Base-by-base conservation (phyloP, 2,113 vertebrate species). In the Brachypodius melanocephalos region DNA sequence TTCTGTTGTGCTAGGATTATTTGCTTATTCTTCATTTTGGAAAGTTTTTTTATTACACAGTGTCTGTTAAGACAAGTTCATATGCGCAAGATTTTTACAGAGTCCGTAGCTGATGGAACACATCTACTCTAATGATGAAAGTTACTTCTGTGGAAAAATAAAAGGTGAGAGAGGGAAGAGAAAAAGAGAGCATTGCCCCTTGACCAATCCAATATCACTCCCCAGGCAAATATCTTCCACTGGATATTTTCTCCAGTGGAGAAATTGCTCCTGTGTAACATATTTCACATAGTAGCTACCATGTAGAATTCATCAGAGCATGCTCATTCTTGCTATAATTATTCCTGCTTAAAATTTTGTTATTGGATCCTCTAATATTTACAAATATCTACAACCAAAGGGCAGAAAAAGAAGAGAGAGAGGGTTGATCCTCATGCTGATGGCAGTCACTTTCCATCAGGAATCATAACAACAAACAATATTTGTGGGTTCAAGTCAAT, bases 221-320 rank as follows among this genome's bases (percentile, higher is more conserved):
- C 34, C 8, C 36, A 24, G 24, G 29, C 24, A 42, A 24, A 6
- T 49, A 12, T 82, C 8, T 8, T 18, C 18, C 9, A 12, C 18
- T 8, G 38, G 12, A 52, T 43, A 24, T 43, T 15, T 5, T 45
- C 14, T 52, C 46, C 38, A 26, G 10, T 21, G 13, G 28, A 52
- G 26, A 20, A 62, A 8, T 21, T 72, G 14, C 26, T 54, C 8
- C 10, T 45, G 8, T 32, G 26, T 32, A 38, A 45, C 4, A 11
- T 20, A 36, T 26, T 45, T 62, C 38, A 31, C 32, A 8, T 10
- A 10, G 24, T 29, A 42, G 17, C 17, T 15, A 12, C 1, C 4
- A 4, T 1, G 0, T 20, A 26, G 26, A 26, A 55, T 43, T 67
- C 8, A 40, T 67, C 9, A 55, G 26, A n/a, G 62, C 1, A 1